phyloP scores from a whole-genome alignment of 1,140 invertebrate genomes.

The Bilobella aurantiaca region DNA sequence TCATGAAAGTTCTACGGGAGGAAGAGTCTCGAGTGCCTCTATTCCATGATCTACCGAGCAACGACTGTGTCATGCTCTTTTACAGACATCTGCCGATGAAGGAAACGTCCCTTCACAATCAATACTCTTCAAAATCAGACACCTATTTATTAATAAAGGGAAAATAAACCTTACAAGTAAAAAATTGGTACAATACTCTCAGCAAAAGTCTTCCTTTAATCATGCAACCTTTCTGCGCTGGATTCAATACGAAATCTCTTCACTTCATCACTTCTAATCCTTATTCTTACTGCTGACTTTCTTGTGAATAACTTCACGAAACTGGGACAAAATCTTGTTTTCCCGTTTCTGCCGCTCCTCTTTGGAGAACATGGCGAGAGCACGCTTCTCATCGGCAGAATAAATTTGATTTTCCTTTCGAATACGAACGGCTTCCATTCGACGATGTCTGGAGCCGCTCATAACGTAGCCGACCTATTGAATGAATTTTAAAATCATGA shows the following conservation, averaged over 20 bases:
- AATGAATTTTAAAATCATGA: no score
- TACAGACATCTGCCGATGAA: neutral
- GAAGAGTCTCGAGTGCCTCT: neutral
- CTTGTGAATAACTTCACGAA: slow-evolving; percentile 74
- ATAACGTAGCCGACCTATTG: slow-evolving; percentile 68
- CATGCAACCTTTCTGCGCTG: no score
- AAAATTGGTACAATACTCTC: neutral
- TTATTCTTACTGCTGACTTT: slow-evolving; percentile 38
- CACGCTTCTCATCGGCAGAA: slow-evolving; percentile 96
- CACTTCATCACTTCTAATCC: neutral
- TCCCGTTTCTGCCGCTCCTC: slow-evolving; percentile 93
- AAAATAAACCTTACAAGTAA: neutral
- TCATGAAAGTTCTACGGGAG: neutral
- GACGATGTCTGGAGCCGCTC: slow-evolving; percentile 89
- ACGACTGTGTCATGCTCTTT: neutral
- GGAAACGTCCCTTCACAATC: neutral
- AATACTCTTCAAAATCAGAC: neutral
- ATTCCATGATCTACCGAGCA: neutral
- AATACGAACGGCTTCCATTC: slow-evolving; percentile 99
- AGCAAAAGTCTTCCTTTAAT: no score
- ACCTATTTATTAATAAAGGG: neutral
- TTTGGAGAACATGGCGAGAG: slow-evolving; percentile 94
- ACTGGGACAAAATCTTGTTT: slow-evolving; percentile 89
- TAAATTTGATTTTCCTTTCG: slow-evolving; percentile 99
- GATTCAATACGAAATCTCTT: neutral